Base-by-base conservation (phyloP, 37 sponge, comb jelly and placozoan genomes). In the Hexactinellida sp. region DNA sequence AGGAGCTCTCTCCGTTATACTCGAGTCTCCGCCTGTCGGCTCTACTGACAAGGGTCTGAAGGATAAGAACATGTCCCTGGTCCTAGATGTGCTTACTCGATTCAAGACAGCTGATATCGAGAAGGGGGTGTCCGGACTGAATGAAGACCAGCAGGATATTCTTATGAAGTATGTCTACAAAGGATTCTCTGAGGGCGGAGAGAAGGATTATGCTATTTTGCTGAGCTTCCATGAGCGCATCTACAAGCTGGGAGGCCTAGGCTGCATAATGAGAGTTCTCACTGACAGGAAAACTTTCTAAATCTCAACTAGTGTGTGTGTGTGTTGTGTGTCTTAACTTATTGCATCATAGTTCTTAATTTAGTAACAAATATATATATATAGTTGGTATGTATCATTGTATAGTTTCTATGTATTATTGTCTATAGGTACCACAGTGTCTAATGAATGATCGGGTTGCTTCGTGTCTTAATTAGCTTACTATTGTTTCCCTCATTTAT, bases 81-180 rank as follows among this genome's bases (percentile, higher is more conserved):
- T 95, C 3, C 47, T 98, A 55, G 92, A 93, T 52, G 99, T 98
- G 0, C 88, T 98, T 52, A 95, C 94, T 9, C 51, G 93, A 7
- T 95, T 93, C 99, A 85, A 71, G 32, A 38, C 90, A 1, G 54
- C 91, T 38, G 96, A 98, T 21, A 88, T 95, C 9, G 93, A 95
- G 54, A 91, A 90, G 55, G 93, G 92, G 0, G 93, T 95, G n/a
- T 82, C 87, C 16, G 37, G 84, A 0, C 91, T 98, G n/a, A 28
- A 82, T 54, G 52, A 47, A 21, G 91, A 90, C 28, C 90, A 98
- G 55, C 54, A 91, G 37, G 99, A 98, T 37, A 84, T 91, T 25
- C 90, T 98, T 28, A 92, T 98, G 93, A 98, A 98, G 84, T 98
- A 95, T 86, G 86, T 98, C 71, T 98, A 98, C 87, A 91, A 94